Conservation (phyloP, 2,888 invertebrate species). For the Pandemis cinnamomeana region DNA sequence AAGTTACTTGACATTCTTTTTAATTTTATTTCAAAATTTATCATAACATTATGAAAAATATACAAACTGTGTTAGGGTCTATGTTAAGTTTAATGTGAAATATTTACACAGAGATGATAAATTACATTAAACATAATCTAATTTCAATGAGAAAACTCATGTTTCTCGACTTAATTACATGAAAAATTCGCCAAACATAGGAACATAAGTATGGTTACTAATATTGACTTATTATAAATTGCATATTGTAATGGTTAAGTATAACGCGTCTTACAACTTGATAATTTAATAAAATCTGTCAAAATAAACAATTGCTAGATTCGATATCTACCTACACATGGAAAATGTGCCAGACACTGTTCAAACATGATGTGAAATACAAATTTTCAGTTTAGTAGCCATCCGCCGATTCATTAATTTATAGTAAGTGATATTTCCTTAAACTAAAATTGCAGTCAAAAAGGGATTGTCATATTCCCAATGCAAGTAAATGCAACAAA, state of each 20-base stretch:
- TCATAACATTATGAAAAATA: slow-evolving; percentile 72
- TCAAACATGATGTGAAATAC: neutral
- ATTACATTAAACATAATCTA: slow-evolving; percentile 40
- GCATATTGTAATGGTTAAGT: slow-evolving; percentile 21
- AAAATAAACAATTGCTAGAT: slow-evolving; percentile 24
- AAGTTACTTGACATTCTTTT: slow-evolving; percentile 61
- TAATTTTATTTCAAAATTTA: slow-evolving; percentile 47
- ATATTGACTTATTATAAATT: slow-evolving; percentile 19
- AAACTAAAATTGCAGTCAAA: slow-evolving; percentile 62
- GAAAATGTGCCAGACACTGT: neutral
- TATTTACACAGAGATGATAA: slow-evolving; percentile 67
- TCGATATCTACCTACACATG: slow-evolving; percentile 35
- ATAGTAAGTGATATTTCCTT: slow-evolving; percentile 16
- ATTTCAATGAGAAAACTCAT: slow-evolving; percentile 49
- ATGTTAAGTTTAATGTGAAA: slow-evolving; percentile 62
- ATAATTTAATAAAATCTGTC: slow-evolving; percentile 17
- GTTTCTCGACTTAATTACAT: slow-evolving; percentile 45
- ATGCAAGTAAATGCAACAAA: slow-evolving; percentile 76
- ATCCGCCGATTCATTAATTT: slow-evolving; percentile 20
- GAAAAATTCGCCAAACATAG: slow-evolving; percentile 47
- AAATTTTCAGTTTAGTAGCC: neutral
- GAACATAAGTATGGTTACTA: slow-evolving; percentile 44
- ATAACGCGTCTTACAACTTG: slow-evolving; percentile 27
- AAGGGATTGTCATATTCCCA: slow-evolving; percentile 47
- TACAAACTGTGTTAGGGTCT: slow-evolving; percentile 74